Evolutionary conservation across 2,797 vertebrate genomes (phyloP).

Genomic region (Esox masquinongy): DNA sequence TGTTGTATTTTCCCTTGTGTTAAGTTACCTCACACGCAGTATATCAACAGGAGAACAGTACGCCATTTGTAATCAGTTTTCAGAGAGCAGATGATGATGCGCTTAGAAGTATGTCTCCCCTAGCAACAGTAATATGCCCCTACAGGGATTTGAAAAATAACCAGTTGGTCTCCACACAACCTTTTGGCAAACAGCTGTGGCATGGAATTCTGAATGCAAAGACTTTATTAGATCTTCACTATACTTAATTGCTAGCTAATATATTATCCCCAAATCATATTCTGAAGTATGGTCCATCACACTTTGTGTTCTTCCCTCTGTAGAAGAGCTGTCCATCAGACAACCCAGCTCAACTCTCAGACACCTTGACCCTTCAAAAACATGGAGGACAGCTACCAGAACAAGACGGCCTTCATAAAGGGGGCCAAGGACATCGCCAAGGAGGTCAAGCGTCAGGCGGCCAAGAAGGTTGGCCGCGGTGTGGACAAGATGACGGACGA

Average conservation of each 20-base stretch:
- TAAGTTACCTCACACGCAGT: background rate
- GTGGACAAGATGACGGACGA: conserved; percentile 88
- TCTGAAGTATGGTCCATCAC: background rate
- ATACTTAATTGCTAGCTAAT: background rate
- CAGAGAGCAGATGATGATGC: conserved; percentile 6
- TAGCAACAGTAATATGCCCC: background rate
- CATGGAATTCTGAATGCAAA: background rate
- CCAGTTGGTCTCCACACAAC: background rate
- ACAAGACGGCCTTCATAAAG: conserved; percentile 91
- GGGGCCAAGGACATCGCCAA: conserved; percentile 97
- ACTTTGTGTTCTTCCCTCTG: background rate
- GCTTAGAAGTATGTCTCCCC: background rate
- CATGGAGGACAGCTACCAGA: conserved; percentile 92
- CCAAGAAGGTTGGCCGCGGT: conserved; percentile 89
- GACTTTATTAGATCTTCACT: background rate
- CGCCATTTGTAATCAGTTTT: background rate
- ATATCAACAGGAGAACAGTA: background rate
- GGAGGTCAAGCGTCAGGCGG: conserved; percentile 90
- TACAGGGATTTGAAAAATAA: background rate
- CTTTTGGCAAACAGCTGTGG: background rate
- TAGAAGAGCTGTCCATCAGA: background rate
- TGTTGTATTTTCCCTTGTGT: background rate
- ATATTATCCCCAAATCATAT: background rate
- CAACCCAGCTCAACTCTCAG: background rate
- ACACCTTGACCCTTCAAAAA: conserved; percentile 43